Base-by-base conservation (phyloP, 2,888 invertebrate species). In the Chrysolina haemoptera region DNA sequence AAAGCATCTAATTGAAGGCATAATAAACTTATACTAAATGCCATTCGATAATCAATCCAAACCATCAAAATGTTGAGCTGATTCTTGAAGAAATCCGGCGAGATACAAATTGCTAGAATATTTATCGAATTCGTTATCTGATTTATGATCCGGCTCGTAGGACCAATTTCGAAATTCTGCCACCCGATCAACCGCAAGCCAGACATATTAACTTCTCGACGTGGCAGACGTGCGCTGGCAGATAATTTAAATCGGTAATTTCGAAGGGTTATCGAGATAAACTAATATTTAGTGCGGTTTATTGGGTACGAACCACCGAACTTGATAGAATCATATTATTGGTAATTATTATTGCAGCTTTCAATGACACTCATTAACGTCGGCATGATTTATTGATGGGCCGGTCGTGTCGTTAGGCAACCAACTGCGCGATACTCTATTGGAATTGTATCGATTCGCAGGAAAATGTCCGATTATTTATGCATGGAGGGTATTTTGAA, bases 211-310 rank as follows among this genome's bases (percentile, higher is more conserved):
- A 53, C 16, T 48, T 16, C 16, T 20, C 18, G 22, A 53, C 11
- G 18, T 8, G n/a, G 27, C 16, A 41, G 22, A 66, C 11, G 35
- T 35, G 27, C 14, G 40, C 20, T 35, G 1, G n/a, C 35, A 14
- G 40, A 35, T 14, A 35, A 66, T 50, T 66, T 8, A 40, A 35
- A 27, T 66, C 66, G 22, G 66, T 22, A 66, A 66, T 16, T n/a
- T 66, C 22, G 66, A 27, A 40, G 10, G 40, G 66, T 16, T 66
- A 50, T 66, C 48, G 50, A 22, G n/a, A 50, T 50, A 50, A 50
- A 66, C 50, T 40, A 40, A 50, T 50, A 66, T 66, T 65, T 50
- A 18, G 22, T 6, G 22, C 50, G 9, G 66, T 66, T 66, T 20
- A 66, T 50, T 48, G 35, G 35, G 48, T 27, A 48, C 16, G 48